Percentiles rank a stretch among this genome's conserved stretches.
Evolutionary conservation across 2,113 vertebrate species (phyloP).

Genomic region (Eonycteris spelaea): DNA sequence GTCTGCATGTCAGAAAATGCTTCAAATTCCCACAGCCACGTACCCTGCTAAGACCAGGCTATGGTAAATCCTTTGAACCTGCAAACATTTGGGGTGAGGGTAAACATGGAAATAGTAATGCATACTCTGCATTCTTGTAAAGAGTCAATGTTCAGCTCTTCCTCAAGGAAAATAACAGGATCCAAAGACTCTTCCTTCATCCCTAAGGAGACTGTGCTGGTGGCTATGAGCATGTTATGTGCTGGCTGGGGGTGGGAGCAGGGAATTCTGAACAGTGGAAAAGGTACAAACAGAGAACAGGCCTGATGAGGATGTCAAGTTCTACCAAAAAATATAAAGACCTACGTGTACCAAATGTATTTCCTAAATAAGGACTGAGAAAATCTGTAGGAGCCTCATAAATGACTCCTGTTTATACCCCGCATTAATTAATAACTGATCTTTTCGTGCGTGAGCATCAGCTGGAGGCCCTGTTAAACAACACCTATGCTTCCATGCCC

Average conservation of each 20-base stretch:
- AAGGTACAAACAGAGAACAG: background rate
- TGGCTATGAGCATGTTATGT: background rate
- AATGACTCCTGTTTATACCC: background rate
- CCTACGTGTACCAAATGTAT: background rate
- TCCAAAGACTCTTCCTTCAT: background rate
- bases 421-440: background rate
- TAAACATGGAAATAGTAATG: background rate
- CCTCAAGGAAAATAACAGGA: conserved; percentile 10
- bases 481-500: background rate
- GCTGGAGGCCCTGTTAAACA: background rate
- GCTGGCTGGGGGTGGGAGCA: background rate
- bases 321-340: background rate
- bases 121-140: background rate
- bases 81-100: background rate
- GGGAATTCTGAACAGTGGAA: background rate
- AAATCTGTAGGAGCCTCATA: background rate
- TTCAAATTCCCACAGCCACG: background rate
- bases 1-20: background rate
- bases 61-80: background rate
- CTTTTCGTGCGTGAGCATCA: background rate
- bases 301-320: background rate
- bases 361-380: background rate
- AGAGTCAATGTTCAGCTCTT: background rate
- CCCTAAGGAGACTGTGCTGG: background rate
- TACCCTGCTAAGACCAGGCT: background rate